Conservation (phyloP, 2,113 vertebrate species). For the Perca schrenkii region DNA sequence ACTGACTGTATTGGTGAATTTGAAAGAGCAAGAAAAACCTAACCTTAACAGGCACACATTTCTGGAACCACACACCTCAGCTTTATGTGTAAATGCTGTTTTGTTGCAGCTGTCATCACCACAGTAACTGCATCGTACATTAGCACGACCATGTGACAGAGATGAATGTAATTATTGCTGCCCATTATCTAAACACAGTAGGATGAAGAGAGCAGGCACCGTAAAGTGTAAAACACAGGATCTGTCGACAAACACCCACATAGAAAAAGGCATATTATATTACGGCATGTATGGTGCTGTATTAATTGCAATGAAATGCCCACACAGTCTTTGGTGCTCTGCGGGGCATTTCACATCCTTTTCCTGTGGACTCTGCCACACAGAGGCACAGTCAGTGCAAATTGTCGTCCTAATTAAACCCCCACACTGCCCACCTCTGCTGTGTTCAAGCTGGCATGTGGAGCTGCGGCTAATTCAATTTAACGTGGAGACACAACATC, state of each 20-base stretch:
- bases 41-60: background rate
- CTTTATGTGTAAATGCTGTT: constrained; percentile 30
- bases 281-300: constrained; percentile 27
- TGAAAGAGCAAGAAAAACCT: background rate
- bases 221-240: constrained; percentile 19
- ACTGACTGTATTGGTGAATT: constrained; percentile 6
- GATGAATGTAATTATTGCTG: constrained; percentile 62
- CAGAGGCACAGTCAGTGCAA: constrained; percentile 52
- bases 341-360: constrained; percentile 64
- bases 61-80: constrained; percentile 7
- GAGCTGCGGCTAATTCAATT: constrained; percentile 62
- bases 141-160: constrained; percentile 37
- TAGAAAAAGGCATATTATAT: constrained; percentile 32
- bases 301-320: constrained; percentile 58
- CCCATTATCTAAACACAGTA: constrained; percentile 56
- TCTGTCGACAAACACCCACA: constrained; percentile 47
- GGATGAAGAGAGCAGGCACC: constrained; percentile 6
- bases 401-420: constrained; percentile 71
- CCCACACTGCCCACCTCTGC: constrained; percentile 55
- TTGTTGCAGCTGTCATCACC: constrained; percentile 27
- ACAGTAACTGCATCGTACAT: constrained; percentile 42
- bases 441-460: constrained; percentile 50
- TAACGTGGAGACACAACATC: constrained; percentile 52
- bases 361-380: constrained; percentile 47
- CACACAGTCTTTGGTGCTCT: constrained; percentile 59